Evolutionary conservation across 2,797 vertebrate genomes (phyloP), one percentile per base, ranked within the genome.

Genomic region (Siniperca obscura): DNA sequence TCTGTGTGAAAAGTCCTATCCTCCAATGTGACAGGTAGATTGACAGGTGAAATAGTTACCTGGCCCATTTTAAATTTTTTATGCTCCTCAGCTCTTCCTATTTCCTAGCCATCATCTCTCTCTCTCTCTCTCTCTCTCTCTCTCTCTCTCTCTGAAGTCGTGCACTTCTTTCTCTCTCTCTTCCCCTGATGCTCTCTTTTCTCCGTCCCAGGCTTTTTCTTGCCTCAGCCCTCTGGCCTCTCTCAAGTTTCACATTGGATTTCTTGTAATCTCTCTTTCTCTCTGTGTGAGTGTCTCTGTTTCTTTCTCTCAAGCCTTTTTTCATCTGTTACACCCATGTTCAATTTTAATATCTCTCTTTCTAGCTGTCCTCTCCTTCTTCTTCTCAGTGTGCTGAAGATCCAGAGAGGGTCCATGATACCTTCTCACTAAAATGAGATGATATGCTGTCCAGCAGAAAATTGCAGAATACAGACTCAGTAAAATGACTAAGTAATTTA

Each of bases 211-310:
- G 27, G 25, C 44, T 42, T 22, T 53, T 55, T 67, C 55, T 74
- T 21, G 21, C 36, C 62, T 61, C 70, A 59, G 67, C 42, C 60
- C 42, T 46, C 74, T 52, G 66, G 46, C 53, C 69, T 25, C 57
- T 76, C 40, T 50, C 7, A 1, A 27, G 52, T 40, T 60, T 72
- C 65, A 40, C 60, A 22, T 14, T 42, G 40, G 65, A 56, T 44
- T 81, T 71, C 69, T 79, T 78, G 48, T 85, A 78, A 78, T 85
- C 75, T 77, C 57, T 75, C 30, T 61, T 65, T 84, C 72, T 78
- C 64, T 80, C 36, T 72, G 40, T 78, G 12, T 19, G 17, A 38
- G 10, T 57, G 70, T 22, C 34, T 27, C 5, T 30, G 7, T 76
- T 44, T 83, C 30, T 67, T 4, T 44, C 46, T 72, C 42, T 30